Base-by-base conservation (phyloP, 2,888 invertebrate genomes). In the Folsomia manolachei region DNA sequence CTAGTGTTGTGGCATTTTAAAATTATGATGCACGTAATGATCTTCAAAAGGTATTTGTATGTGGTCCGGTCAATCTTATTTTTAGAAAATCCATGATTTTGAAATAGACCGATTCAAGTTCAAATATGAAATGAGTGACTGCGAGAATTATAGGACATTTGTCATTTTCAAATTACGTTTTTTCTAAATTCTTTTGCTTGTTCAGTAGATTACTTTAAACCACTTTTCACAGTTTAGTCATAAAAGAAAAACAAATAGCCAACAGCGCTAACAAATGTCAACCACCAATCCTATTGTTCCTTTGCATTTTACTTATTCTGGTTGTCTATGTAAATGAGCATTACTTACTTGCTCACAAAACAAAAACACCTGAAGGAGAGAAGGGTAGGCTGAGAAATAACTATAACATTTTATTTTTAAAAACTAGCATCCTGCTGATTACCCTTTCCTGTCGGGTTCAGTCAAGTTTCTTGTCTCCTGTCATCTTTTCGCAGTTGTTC, bases 391-490 rank as follows among this genome's bases (percentile, higher is more conserved):
- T n/a, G n/a, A n/a, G n/a, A n/a, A n/a, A 39, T 9, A 39, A 39
- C 39, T 39, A 39, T 39, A 39, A 39, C 39, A 39, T 39, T 39
- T 39, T 39, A 39, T 39, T 39, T 39, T 39, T 39, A 39, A 66
- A 66, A 21, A 2, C 23, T n/a, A n/a, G 51, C 66, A 66, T 66
- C 66, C 66, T 66, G 66, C 51, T 66, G 66, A 66, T 66, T 66
- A 52, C 66, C 51, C 52, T 66, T 51, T 66, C 66, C 66, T 64
- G 26, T 27, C 39, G 39, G 39, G 14, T 14, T 39, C 64, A 19
- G 64, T 27, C 39, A 21, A 24, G 18, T 39, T 1, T 23, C 66
- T 39, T 21, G 21, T 66, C 52, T 66, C 66, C 21, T 66, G 66
- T 39, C 66, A 52, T 66, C 23, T 21, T 51, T 66, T 66, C 21